phyloP scores from a whole-genome alignment of 2,797 vertebrate genomes.

The Microchirus variegatus region DNA sequence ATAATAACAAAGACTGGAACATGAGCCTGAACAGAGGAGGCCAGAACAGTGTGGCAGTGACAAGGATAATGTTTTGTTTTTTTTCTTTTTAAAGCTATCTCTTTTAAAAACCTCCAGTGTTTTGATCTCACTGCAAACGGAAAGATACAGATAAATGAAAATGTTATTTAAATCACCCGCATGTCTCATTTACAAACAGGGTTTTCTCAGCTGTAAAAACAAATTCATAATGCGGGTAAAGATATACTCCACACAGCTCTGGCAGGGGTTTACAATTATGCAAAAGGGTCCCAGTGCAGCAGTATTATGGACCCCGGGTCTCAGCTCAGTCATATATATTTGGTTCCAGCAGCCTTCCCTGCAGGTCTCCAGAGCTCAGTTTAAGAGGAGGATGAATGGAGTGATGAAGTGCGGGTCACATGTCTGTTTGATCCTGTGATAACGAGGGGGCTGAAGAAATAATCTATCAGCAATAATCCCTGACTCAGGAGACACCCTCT shows the following conservation, averaged over 20 bases:
- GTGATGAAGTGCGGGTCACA: constrained; percentile 81
- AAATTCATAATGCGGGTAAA: constrained; percentile 42
- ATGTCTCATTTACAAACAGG: constrained; percentile 20
- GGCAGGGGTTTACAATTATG: constrained; percentile 66
- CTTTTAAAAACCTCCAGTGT: constrained; percentile 26
- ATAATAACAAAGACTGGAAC: constrained; percentile 66
- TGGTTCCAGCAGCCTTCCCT: constrained; percentile 59
- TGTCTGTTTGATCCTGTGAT: constrained; percentile 82
- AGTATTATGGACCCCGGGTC: constrained; percentile 62
- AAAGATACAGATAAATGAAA: constrained; percentile 27
- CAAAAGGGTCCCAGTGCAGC: constrained; percentile 74
- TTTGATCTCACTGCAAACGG: constrained; percentile 12
- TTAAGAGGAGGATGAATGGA: constrained; percentile 79
- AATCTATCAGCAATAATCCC: constrained; percentile 84
- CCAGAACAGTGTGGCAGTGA: constrained; percentile 45
- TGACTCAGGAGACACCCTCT: constrained; percentile 79
- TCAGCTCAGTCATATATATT: constrained; percentile 59
- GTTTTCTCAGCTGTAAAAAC: constrained; percentile 38
- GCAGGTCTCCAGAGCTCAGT: constrained; percentile 78
- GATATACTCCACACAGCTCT: constrained; percentile 40
- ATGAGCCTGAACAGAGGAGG: constrained; percentile 62
- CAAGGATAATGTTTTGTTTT: too few species aligned
- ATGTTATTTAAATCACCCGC: constrained; percentile 15
- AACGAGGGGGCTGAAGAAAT: constrained; percentile 82
- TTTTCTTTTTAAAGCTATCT: too few species aligned